phyloP scores from a whole-genome alignment of 2,888 invertebrate genomes.

The Hololepta plana region DNA sequence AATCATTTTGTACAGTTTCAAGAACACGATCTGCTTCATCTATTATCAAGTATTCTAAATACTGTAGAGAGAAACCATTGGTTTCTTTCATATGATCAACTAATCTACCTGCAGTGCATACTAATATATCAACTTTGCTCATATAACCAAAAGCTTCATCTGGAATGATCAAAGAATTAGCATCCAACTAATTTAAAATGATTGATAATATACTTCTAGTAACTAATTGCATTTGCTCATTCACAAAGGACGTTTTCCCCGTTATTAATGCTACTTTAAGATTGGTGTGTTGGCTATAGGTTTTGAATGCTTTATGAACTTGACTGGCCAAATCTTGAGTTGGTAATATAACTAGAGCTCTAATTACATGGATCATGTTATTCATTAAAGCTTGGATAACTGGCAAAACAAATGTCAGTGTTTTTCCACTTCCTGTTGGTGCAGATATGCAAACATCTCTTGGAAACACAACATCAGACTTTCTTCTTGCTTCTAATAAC shows the following conservation, averaged over 20 bases:
- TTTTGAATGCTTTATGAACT: constrained; percentile 66
- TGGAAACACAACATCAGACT: constrained; percentile 47
- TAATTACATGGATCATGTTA: constrained; percentile 31
- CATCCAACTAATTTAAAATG: constrained; percentile 4
- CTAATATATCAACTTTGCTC: constrained; percentile 61
- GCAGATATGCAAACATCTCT: constrained; percentile 91
- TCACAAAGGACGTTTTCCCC: constrained; percentile 44
- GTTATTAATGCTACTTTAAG: constrained; percentile 53
- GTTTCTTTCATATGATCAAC: constrained; percentile 82
- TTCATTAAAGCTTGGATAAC: constrained; percentile 49
- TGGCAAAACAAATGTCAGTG: constrained; percentile 83
- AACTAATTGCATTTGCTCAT: constrained; percentile 48
- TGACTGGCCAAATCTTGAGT: constrained; percentile 84
- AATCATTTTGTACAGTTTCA: constrained; percentile 81
- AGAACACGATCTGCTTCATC: constrained; percentile 96
- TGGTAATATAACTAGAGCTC: constrained; percentile 82
- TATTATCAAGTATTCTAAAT: constrained; percentile 66
- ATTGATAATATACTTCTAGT: constrained; percentile 26
- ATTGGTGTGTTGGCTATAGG: constrained; percentile 45
- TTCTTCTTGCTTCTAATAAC: constrained; percentile 42
- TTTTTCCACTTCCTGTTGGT: constrained; percentile 96
- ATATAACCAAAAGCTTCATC: constrained; percentile 37
- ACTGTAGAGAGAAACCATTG: constrained; percentile 52
- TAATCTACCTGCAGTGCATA: constrained; percentile 85
- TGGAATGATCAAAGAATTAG: too few relatives aligned